These are phyloP conservation scores for Ostrea edulis DNA, from an alignment of 1,140 invertebrate genomes.

Conservation along the genomic window DNA sequence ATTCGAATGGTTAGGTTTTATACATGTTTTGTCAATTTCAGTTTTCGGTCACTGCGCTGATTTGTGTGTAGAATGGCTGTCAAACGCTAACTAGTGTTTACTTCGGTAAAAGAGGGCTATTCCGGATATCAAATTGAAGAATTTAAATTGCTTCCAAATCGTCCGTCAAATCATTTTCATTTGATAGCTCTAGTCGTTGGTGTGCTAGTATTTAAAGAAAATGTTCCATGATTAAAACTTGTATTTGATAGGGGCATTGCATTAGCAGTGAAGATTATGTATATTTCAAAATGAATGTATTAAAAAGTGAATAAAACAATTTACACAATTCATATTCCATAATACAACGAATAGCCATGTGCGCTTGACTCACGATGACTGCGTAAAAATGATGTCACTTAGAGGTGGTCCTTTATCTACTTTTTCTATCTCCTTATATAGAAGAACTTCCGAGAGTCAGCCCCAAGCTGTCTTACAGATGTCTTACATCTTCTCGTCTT, in stretches of 20 bases:
- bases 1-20: neutral
- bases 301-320: too few species aligned
- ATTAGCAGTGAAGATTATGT: neutral
- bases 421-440: slow-evolving; percentile 15
- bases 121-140: neutral
- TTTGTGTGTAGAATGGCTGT: neutral
- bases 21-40: neutral
- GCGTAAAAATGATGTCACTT: neutral
- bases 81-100: neutral
- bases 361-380: slow-evolving; percentile 12
- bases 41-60: neutral
- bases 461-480: neutral
- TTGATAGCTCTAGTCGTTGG: neutral
- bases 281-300: neutral
- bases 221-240: neutral
- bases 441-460: neutral
- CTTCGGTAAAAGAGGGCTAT: neutral
- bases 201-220: neutral
- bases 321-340: too few species aligned
- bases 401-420: neutral
- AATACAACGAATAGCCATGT: neutral
- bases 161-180: neutral
- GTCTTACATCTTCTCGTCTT: neutral
- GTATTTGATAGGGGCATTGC: neutral
- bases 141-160: neutral